Evolutionary conservation across 2,888 invertebrate genomes (phyloP).

Genomic region (Oscheius myriophilus): DNA sequence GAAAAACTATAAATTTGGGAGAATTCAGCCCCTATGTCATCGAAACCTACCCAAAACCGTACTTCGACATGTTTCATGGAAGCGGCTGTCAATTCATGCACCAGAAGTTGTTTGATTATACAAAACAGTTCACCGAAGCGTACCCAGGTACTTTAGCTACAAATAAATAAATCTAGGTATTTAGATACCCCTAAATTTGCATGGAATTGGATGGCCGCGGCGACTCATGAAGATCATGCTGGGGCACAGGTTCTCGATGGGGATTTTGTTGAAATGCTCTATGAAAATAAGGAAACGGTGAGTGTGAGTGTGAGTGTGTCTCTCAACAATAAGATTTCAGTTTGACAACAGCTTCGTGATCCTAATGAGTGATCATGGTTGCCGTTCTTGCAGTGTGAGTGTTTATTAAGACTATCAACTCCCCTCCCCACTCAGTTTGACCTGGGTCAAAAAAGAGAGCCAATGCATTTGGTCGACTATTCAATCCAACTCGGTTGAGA

Average conservation of each 20-base stretch:
- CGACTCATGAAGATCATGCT: slow-evolving; percentile 8
- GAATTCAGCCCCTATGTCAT: neutral
- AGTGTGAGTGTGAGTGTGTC: too few relatives aligned
- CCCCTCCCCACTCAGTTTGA: too few relatives aligned
- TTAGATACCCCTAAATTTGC: slow-evolving; percentile 18
- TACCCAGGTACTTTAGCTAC: too few relatives aligned
- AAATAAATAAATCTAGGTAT: too few relatives aligned
- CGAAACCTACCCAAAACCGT: neutral
- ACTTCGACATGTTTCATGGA: neutral
- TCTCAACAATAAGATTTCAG: neutral
- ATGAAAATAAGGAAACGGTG: neutral
- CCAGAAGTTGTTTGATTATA: slow-evolving; percentile 10
- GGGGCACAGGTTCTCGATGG: neutral
- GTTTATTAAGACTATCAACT: too few relatives aligned
- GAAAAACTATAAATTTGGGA: too few relatives aligned
- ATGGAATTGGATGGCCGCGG: slow-evolving; percentile 4
- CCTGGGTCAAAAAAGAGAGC: too few relatives aligned
- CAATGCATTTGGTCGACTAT: neutral
- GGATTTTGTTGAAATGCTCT: slow-evolving; percentile 1
- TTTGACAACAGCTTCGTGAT: neutral
- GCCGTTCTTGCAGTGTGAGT: neutral
- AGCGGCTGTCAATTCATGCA: slow-evolving; percentile 9
- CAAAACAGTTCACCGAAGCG: slow-evolving; percentile 20
- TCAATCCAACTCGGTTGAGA: neutral
- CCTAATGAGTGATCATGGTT: neutral